Base-by-base conservation (phyloP, 2,113 vertebrate genomes). In the Glareola pratincola region DNA sequence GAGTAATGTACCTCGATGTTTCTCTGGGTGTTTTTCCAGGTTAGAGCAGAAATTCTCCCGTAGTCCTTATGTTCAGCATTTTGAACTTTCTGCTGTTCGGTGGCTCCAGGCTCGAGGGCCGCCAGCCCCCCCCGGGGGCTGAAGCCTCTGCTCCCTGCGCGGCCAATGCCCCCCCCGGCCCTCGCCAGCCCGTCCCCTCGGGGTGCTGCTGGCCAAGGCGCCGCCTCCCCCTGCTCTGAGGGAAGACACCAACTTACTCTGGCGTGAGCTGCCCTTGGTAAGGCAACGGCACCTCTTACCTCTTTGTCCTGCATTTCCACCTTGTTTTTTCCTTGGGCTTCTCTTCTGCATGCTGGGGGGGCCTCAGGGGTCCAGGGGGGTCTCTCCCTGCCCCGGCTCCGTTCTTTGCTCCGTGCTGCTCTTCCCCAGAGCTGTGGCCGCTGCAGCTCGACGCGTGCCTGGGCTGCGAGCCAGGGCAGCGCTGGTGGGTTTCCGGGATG, bases 11-110 rank as follows among this genome's bases (percentile, higher is more conserved):
- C 82, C 14, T 34, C 30, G 67, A 56, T 69, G 77, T 50, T 79
- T 92, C 79, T 88, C 74, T 60, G 23, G n/a, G 88, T 72, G 91
- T 19, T 94, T 90, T 88, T 60, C 86, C 95, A 86, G 95, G 79
- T 3, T 92, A 73, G 79, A 92, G 91, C 94, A 88, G 95, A 36
- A 10, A 22, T 84, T 88, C 69, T 66, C 11, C 1, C 9, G 15
- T 45, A 14, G 57, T 67, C 63, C 73, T 7, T n/a, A 14, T 24
- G 45, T 41, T 63, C 74, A 11, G 88, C 24, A 0, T 29, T 79
- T 51, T 79, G 88, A 80, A 48, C 88, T 83, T 53, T 9, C 81
- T 32, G 82, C 90, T 41, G 53, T 26, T 69, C 4, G 6, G 24
- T 66, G 2, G 20, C 67, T 78, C 37, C 6, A 4, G 37, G 8